Evolutionary conservation across 2,888 invertebrate genomes (phyloP).

Genomic region (Limnephilus marmoratus): DNA sequence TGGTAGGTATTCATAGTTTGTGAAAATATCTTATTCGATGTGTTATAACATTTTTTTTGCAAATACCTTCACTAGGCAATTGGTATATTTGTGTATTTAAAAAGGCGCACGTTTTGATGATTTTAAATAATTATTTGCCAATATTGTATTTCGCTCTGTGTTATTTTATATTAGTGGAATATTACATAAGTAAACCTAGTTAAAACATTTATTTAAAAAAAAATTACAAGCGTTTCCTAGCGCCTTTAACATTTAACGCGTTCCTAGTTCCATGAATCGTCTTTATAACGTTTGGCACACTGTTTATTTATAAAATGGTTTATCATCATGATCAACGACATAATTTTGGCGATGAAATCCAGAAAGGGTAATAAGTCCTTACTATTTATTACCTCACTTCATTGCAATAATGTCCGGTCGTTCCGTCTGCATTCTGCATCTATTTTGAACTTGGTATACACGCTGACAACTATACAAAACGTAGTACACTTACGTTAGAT

Average conservation of each 20-base stretch:
- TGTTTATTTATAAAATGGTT: background rate
- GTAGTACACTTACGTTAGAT: background rate
- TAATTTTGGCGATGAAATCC: background rate
- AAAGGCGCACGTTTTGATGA: background rate
- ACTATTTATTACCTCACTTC: background rate
- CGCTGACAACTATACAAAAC: background rate
- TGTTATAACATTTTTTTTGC: background rate
- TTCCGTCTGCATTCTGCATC: background rate
- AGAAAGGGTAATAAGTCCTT: background rate
- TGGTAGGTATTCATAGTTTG: too few species aligned
- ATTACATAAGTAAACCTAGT: background rate
- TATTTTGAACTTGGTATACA: background rate
- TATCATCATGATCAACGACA: too few species aligned
- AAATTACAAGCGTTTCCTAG: background rate
- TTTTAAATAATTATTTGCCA: background rate
- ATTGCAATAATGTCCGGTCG: background rate
- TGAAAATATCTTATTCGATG: too few species aligned
- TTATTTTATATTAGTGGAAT: background rate
- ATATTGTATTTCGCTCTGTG: background rate
- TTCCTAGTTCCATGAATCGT: background rate
- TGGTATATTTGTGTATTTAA: background rate
- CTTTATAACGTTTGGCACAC: background rate
- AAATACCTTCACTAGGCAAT: background rate
- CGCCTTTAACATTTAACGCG: too few species aligned
- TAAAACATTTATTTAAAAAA: background rate